Evolutionary conservation across 2,888 invertebrate species (phyloP).

Genomic region (Orthonevra nobilis): DNA sequence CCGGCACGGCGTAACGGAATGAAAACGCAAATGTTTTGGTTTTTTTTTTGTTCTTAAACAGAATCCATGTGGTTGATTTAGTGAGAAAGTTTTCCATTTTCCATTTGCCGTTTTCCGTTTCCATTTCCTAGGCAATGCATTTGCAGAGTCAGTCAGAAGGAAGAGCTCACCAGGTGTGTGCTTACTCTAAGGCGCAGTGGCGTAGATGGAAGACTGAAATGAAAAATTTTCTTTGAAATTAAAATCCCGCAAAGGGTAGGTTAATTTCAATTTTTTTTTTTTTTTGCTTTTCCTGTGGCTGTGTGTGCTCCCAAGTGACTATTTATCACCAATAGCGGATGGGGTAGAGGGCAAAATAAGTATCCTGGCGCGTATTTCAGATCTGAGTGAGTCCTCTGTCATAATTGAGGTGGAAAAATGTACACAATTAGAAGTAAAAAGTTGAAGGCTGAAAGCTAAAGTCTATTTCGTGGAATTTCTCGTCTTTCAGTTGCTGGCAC

Average conservation of each 20-base stretch:
- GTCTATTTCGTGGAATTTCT: constrained; percentile 4
- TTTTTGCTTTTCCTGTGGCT: too few species aligned
- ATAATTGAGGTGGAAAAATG: constrained; percentile 32
- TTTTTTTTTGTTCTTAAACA: constrained; percentile 11
- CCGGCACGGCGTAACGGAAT: background rate
- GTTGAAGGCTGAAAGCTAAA: background rate
- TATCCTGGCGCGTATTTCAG: too few species aligned
- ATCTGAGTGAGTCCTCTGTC: constrained; percentile 8
- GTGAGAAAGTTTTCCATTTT: constrained; percentile 60
- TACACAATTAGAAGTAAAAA: background rate
- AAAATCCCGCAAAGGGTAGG: constrained; percentile 35
- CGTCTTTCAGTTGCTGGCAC: background rate
- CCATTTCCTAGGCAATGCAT: constrained; percentile 34
- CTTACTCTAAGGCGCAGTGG: constrained; percentile 18
- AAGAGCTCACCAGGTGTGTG: constrained; percentile 40
- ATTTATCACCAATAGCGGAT: constrained; percentile 31
- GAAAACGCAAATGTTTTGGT: constrained; percentile 41
- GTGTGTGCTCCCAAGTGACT: too few species aligned
- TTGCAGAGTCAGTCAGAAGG: constrained; percentile 1
- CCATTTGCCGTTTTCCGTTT: constrained; percentile 8
- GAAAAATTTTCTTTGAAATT: constrained; percentile 43
- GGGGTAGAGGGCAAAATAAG: too few species aligned
- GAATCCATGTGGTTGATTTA: constrained; percentile 62
- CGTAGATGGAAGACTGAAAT: background rate
- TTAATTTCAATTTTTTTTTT: too few species aligned